Percentiles rank a stretch among this genome's conserved stretches.
Evolutionary conservation across 2,113 vertebrate species (phyloP).

Genomic region (Raphicerus campestris): DNA sequence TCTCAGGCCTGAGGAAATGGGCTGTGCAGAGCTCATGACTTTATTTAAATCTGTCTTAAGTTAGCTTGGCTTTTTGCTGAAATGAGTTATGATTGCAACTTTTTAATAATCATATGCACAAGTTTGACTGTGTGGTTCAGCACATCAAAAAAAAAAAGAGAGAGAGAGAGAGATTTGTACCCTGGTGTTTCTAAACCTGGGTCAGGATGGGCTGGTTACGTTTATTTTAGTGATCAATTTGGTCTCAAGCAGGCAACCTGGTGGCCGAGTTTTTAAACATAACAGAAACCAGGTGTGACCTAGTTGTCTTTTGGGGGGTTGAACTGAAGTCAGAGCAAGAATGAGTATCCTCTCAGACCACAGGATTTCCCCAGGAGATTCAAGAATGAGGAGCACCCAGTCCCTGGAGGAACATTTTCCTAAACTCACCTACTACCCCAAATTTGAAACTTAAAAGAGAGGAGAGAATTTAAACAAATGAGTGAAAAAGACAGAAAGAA

Average conservation of each 20-base stretch:
- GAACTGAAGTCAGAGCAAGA: not conserved
- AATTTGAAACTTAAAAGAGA: not conserved
- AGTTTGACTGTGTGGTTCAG: not conserved
- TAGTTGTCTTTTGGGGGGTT: not conserved
- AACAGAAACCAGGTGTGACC: slow-evolving; percentile 43
- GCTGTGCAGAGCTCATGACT: not conserved
- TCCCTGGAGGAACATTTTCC: not conserved
- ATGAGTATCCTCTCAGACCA: not conserved
- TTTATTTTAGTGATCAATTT: not conserved
- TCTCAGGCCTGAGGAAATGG: not conserved
- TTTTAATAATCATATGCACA: not conserved
- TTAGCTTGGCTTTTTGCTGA: not conserved
- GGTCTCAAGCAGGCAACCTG: not conserved
- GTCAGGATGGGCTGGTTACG: not conserved
- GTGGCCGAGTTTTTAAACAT: not conserved
- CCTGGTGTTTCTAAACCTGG: not conserved
- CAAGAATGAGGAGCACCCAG: not conserved
- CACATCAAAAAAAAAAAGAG: not conserved
- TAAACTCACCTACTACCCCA: not conserved
- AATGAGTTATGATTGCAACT: not conserved
- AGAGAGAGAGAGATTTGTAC: not conserved
- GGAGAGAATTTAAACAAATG: not conserved
- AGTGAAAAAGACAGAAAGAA: not conserved
- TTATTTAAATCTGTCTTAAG: not conserved
- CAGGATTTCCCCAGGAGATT: not conserved